These are phyloP conservation scores for Mus caroli DNA, from an alignment of 2,797 vertebrate genomes.

Conservation along the genomic window DNA sequence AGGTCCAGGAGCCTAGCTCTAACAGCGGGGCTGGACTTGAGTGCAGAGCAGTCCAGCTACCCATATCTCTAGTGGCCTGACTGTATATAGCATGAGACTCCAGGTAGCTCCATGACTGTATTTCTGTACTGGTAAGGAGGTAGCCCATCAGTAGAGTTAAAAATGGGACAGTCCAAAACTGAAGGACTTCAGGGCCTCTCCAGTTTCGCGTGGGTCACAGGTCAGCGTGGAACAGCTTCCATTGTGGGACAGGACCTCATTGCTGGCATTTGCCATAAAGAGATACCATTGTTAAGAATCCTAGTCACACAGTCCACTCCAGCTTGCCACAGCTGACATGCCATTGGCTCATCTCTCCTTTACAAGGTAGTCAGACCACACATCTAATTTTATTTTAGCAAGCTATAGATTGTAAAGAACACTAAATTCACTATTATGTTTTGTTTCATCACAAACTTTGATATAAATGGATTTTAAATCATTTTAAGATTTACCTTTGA, in stretches of 20 bases:
- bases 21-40: not conserved
- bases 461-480: slow-evolving; percentile 56
- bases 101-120: accelerated
- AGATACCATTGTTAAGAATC: not conserved
- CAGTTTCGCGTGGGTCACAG: not conserved
- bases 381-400: slow-evolving; percentile 47
- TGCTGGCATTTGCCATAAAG: not conserved
- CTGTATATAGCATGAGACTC: not conserved
- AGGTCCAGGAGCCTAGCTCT: not conserved
- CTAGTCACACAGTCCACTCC: not conserved
- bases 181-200: not conserved
- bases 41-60: accelerated
- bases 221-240: not conserved
- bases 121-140: not conserved
- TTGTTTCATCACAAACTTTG: slow-evolving; percentile 61
- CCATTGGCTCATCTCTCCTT: not conserved
- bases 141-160: not conserved
- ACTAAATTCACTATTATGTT: slow-evolving; percentile 38
- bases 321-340: not conserved
- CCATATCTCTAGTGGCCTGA: not conserved
- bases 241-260: too few species aligned
- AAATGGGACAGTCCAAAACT: not conserved
- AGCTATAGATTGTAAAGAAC: slow-evolving; percentile 42
- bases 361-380: not conserved
- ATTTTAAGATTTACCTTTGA: slow-evolving; percentile 65